These are phyloP conservation scores for Caenorhabditis tropicalis DNA, from an alignment of 1,140 invertebrate species.

Conservation along the genomic window DNA sequence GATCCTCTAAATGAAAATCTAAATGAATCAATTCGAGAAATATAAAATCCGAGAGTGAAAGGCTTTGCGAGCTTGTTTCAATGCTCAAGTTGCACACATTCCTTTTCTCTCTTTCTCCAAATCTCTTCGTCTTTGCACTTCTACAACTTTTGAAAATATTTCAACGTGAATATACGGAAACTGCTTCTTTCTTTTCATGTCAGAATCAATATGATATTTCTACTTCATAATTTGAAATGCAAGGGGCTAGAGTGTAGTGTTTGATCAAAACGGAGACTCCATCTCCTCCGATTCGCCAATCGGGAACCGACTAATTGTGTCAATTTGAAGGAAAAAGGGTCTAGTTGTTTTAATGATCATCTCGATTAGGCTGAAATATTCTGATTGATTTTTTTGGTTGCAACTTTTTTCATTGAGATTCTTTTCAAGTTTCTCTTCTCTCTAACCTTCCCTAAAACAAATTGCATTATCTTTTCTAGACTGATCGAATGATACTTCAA, in stretches of 20 bases:
- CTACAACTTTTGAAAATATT: not conserved
- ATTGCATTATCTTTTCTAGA: not conserved
- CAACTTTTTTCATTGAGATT: not conserved
- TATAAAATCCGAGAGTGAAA: not conserved
- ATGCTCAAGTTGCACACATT: not conserved
- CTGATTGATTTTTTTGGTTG: not conserved
- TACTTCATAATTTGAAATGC: not conserved
- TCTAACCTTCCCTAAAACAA: too few relatives aligned
- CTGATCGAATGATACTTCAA: not conserved
- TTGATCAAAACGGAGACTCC: not conserved
- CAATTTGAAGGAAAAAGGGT: not conserved
- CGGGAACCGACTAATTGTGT: not conserved
- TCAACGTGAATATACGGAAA: not conserved
- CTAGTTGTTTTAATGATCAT: constrained; percentile 22
- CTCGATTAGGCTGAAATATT: not conserved
- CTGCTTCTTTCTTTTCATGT: not conserved
- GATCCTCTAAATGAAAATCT: not conserved
- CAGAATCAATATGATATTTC: not conserved
- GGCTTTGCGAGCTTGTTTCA: not conserved
- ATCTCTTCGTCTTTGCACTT: not conserved
- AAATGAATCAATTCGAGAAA: constrained; percentile 4
- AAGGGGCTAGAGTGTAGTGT: constrained; percentile 12
- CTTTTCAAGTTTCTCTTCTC: not conserved
- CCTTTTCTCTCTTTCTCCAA: not conserved
- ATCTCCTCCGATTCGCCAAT: not conserved